A percentile compares a stretch with the other conserved stretches of the same genome.
These are phyloP conservation scores for Enteromius radiatus DNA, from an alignment of 2,797 vertebrate species.

Conservation along the genomic window DNA sequence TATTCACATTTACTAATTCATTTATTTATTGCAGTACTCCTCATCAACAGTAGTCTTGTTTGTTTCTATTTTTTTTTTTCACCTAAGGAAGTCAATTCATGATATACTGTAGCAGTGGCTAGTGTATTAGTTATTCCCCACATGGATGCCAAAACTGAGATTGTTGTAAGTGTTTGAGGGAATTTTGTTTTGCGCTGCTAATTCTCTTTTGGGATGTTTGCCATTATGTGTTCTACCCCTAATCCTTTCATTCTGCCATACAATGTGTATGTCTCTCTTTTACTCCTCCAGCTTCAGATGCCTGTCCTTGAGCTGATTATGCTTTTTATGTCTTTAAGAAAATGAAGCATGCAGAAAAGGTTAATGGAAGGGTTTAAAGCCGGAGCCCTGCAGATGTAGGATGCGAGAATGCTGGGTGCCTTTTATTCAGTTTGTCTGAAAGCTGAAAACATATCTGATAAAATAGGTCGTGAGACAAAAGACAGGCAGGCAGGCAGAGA, in stretches of 20 bases:
- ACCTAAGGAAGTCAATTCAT: background rate
- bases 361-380: constrained; percentile 32
- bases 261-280: background rate
- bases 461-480: background rate
- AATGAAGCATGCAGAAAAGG: constrained; percentile 14
- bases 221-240: background rate
- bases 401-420: background rate
- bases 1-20: background rate
- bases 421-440: background rate
- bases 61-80: background rate
- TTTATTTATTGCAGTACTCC: background rate
- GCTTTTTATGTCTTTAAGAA: constrained; percentile 3
- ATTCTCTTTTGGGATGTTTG: constrained; percentile 1
- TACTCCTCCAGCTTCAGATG: background rate
- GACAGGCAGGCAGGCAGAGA: background rate
- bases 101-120: background rate
- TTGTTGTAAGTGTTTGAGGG: background rate
- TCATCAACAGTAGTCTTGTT: background rate
- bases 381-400: background rate
- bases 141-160: background rate
- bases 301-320: constrained; percentile 9
- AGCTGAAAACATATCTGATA: background rate
- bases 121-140: background rate
- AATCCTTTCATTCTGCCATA: background rate
- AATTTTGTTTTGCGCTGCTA: background rate